These are phyloP conservation scores for Zophobas morio DNA, from an alignment of 1,140 invertebrate species.

Conservation along the genomic window DNA sequence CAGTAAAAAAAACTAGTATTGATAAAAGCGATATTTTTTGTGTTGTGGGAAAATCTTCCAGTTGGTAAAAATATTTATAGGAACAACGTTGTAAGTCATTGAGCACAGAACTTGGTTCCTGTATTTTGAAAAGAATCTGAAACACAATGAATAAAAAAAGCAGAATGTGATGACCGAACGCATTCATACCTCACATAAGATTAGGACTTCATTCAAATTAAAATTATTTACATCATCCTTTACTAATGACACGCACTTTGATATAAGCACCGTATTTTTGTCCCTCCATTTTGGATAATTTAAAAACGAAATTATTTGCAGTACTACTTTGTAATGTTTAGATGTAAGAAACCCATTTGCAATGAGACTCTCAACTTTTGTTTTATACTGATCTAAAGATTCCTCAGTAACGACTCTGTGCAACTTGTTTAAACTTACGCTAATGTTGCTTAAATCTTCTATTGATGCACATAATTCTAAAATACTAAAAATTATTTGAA, in stretches of 20 bases:
- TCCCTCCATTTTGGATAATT: constrained; percentile 60
- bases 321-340: constrained; percentile 53
- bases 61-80: constrained; percentile 56
- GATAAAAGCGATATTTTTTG: constrained; percentile 58
- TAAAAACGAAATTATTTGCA: constrained; percentile 60
- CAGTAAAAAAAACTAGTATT: constrained; percentile 59
- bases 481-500: constrained; percentile 48
- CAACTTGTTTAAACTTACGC: constrained; percentile 60
- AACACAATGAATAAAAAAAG: constrained; percentile 48
- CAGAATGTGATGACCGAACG: constrained; percentile 24
- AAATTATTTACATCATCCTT: constrained; percentile 57
- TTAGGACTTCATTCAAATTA: constrained; percentile 54
- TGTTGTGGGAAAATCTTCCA: constrained; percentile 55
- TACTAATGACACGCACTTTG: constrained; percentile 57
- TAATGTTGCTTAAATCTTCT: constrained; percentile 57
- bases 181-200: constrained; percentile 58
- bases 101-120: constrained; percentile 62
- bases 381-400: constrained; percentile 55
- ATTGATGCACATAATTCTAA: constrained; percentile 55
- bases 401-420: constrained; percentile 57
- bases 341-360: constrained; percentile 49
- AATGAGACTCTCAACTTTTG: constrained; percentile 57
- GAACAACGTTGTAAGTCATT: constrained; percentile 61
- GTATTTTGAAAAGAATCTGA: constrained; percentile 62
- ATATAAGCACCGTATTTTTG: constrained; percentile 54